Percentiles rank a stretch among this genome's conserved stretches.
These are phyloP conservation scores for Agrochola litura DNA, from an alignment of 2,888 invertebrate species.

Conservation along the genomic window DNA sequence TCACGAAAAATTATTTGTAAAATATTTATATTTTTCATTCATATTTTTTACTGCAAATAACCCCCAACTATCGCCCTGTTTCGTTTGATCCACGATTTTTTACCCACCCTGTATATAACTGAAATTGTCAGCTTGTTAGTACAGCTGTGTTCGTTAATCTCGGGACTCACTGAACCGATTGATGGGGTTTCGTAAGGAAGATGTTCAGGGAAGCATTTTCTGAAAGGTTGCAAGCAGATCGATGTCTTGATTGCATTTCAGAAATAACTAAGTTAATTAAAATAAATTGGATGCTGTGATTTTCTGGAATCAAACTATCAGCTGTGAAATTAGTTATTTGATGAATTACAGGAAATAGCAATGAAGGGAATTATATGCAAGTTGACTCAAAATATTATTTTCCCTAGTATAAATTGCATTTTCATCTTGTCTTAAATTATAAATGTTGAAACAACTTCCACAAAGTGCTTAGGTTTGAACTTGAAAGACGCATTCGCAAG, in stretches of 20 bases:
- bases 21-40: too few relatives aligned
- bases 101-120: background rate
- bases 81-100: too few relatives aligned
- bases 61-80: too few relatives aligned
- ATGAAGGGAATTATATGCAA: background rate
- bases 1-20: too few relatives aligned
- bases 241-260: conserved; percentile 6
- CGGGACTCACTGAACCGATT: conserved; percentile 46
- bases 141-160: conserved; percentile 48
- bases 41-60: too few relatives aligned
- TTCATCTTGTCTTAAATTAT: background rate
- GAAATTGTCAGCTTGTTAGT: conserved; percentile 31
- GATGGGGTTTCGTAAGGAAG: conserved; percentile 27
- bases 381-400: background rate
- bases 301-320: background rate
- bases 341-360: background rate
- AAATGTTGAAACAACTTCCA: background rate
- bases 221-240: conserved; percentile 2
- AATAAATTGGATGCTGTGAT: background rate
- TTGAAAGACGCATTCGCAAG: too few relatives aligned
- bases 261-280: background rate
- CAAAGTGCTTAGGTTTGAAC: background rate
- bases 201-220: conserved; percentile 4
- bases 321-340: background rate
- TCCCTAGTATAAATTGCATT: background rate